Base-by-base conservation (phyloP, 2,113 vertebrate species). In the Bujurquina vittata region DNA sequence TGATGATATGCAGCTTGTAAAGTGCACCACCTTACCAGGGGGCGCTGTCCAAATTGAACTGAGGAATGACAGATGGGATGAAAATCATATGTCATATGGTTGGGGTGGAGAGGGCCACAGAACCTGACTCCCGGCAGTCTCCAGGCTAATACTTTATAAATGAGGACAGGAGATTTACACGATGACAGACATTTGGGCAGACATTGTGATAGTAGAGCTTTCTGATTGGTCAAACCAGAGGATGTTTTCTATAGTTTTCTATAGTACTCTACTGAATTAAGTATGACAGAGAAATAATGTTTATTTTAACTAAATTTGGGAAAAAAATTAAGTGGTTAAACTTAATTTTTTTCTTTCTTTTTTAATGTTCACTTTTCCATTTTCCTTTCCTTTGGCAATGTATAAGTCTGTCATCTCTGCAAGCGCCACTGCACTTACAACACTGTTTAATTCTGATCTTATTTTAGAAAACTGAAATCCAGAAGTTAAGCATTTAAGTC, bases 401-500 rank as follows among this genome's bases (percentile, higher is more conserved):
- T 76, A 15, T 72, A 54, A 54, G 8, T 26, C 37, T 12, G 49
- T 56, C 46, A 72, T 67, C 52, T 43, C 23, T 23, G 14, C 26
- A 43, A 35, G 74, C n/a, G 20, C 33, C 49, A 73, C 76, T 37
- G 62, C 33, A 73, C 26, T 43, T 37, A 14, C 58, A 81, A 23
- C 55, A 46, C 52, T 10, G 10, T 9, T 10, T 74, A 72, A 72
- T 67, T 72, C 29, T 59, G 63, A 62, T 33, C 20, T 26, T 5
- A 57, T 76, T 77, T 62, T 58, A n/a, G 67, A 72, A 74, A 83
- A 80, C 37, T 29, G 43, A 54, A 43, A 80, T 81, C 61, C 54
- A 75, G 33, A 69, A 75, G 61, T 85, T 80, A 58, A 76, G 56
- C 46, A 31, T 86, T 85, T 61, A 83, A 85, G 86, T 86, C 59